These are phyloP conservation scores for Archegozetes longisetosus DNA, from an alignment of 1,140 invertebrate genomes.

Conservation along the genomic window DNA sequence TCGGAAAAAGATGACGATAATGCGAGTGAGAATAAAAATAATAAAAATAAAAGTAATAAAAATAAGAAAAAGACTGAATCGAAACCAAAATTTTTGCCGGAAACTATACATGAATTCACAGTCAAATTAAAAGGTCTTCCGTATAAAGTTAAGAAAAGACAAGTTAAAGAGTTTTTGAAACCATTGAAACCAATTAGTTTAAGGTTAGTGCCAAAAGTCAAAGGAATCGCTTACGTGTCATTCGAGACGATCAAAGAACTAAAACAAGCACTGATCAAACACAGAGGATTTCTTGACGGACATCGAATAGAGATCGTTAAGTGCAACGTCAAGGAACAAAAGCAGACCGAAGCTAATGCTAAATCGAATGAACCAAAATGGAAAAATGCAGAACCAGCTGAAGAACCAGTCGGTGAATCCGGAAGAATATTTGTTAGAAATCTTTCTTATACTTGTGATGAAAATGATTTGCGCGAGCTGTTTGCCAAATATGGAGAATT, in stretches of 20 bases:
- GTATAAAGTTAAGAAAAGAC: constrained; percentile 34
- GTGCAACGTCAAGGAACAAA: constrained; percentile 23
- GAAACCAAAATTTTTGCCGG: constrained; percentile 10
- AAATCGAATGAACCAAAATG: constrained; percentile 35
- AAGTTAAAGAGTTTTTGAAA: constrained; percentile 66
- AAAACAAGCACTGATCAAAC: constrained; percentile 61
- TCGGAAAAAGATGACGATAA: constrained; percentile 25
- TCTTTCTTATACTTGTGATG: constrained; percentile 68
- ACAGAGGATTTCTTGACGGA: constrained; percentile 55
- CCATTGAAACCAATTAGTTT: constrained; percentile 60
- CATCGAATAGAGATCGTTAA: constrained; percentile 30
- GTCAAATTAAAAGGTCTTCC: constrained; percentile 45
- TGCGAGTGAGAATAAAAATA: constrained; percentile 27
- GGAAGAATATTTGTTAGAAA: constrained; percentile 90
- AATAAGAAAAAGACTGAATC: constrained; percentile 19
- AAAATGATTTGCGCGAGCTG: constrained; percentile 63
- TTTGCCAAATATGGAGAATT: constrained; percentile 79
- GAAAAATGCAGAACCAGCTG: constrained; percentile 35
- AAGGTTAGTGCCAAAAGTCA: constrained; percentile 52
- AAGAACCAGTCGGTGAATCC: constrained; percentile 33
- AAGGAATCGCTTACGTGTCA: constrained; percentile 72
- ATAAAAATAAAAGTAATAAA: constrained; percentile 23
- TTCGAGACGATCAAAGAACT: constrained; percentile 66
- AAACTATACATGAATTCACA: constrained; percentile 23
- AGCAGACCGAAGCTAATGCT: constrained; percentile 26